Conservation (phyloP, 1,140 invertebrate species). For the Schlechtendalia chinensis region DNA sequence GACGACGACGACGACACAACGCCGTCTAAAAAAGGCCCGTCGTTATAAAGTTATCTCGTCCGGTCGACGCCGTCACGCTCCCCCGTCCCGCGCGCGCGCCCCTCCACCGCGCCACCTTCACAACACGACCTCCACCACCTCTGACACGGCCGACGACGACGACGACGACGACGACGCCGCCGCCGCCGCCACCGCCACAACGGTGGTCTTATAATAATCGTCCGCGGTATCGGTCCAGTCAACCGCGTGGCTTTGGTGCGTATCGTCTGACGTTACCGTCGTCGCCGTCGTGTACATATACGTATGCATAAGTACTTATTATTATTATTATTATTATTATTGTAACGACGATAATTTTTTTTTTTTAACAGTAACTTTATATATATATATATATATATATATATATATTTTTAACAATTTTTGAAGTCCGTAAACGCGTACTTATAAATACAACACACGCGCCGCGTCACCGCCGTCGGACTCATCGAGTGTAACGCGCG, state of each 20-base stretch:
- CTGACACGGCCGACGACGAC: background rate
- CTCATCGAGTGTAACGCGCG: no score
- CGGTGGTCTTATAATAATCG: conserved; percentile 41
- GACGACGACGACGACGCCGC: background rate
- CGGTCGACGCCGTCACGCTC: conserved; percentile 17
- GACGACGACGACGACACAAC: no score
- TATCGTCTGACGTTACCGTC: background rate
- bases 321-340: no score
- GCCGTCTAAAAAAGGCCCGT: conserved; percentile 17
- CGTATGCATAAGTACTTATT: no score
- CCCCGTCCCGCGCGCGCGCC: background rate
- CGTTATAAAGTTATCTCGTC: background rate
- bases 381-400: no score
- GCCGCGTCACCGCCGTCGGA: no score
- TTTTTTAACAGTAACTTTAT: no score
- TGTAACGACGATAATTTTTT: no score
- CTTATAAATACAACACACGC: no score
- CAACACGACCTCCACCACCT: background rate
- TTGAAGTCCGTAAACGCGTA: no score
- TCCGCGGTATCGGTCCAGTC: conserved; percentile 37
- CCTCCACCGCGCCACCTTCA: background rate
- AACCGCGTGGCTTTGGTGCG: conserved; percentile 44
- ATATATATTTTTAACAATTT: no score
- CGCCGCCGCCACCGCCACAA: background rate
- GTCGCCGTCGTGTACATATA: background rate